Base-by-base conservation (phyloP, 2,888 invertebrate genomes). In the Sepiola atlantica region DNA sequence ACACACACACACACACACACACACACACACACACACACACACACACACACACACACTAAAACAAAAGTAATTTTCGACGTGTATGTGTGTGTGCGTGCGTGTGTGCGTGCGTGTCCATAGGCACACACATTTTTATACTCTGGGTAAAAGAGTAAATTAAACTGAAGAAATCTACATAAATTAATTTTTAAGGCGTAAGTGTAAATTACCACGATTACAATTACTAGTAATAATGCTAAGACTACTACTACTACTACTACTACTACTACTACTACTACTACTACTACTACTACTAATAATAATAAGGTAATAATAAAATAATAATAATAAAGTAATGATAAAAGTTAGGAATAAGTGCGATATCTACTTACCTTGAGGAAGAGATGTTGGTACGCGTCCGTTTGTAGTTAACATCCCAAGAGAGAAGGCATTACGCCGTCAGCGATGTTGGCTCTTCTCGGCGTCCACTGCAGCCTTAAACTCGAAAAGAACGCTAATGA, bases 401-500 rank as follows among this genome's bases (percentile, higher is more conserved):
- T 28, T n/a, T 77, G n/a, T 77, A 16, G n/a, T 77, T 32, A 77
- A 77, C 77, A 77, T 77, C 77, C 77, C 77, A 77, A 77, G 77
- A 32, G 77, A 14, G n/a, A 77, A 77, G 77, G n/a, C n/a, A 77
- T 77, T 32, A 77, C n/a, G 77, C 77, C 77, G 77, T n/a, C 77
- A 77, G 77, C n/a, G 77, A 77, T 77, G n/a, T 77, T 45, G n/a
- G n/a, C 77, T n/a, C n/a, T n/a, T 77, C 77, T 77, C n/a, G n/a
- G n/a, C 77, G 77, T 77, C 77, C 77, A 77, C 77, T 77, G 77
- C 77, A 77, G 77, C n/a, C 77, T 77, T 77, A n/a, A 16, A 77
- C 77, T 77, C 12, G 61, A 61, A 61, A 61, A 77, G 77, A 77
- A n/a, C n/a, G 77, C n/a, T 77, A 77, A n/a, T 77, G n/a, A 77